phyloP scores from a whole-genome alignment of 2,797 vertebrate species.

The Onychomys torridus region DNA sequence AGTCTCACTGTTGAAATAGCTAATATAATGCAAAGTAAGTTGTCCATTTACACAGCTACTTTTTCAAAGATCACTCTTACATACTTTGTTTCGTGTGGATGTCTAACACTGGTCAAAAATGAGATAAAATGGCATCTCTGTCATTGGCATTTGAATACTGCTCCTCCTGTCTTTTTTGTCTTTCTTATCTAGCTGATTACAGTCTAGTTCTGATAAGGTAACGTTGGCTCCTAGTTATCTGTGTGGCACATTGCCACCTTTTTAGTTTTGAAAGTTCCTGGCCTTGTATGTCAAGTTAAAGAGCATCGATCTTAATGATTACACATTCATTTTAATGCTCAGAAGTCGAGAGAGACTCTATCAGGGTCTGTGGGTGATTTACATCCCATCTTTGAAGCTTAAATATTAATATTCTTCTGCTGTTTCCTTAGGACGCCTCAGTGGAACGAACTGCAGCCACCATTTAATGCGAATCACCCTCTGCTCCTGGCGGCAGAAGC shows the following conservation, averaged over 20 bases:
- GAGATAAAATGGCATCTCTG: constrained; percentile 69
- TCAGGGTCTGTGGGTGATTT: constrained; percentile 87
- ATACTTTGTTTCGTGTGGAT: constrained; percentile 72
- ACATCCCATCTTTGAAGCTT: constrained; percentile 84
- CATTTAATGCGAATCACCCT: constrained; percentile 97
- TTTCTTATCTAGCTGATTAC: constrained; percentile 36
- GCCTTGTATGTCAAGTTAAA: constrained; percentile 81
- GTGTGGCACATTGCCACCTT: constrained; percentile 59
- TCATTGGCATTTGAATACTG: constrained; percentile 59
- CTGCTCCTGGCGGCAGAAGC: constrained; percentile 96
- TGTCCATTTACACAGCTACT: constrained; percentile 80
- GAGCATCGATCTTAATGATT: constrained; percentile 73
- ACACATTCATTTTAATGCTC: constrained; percentile 87
- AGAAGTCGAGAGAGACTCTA: constrained; percentile 86
- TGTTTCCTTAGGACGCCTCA: constrained; percentile 94
- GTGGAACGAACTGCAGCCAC: constrained; percentile 98
- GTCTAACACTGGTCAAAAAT: constrained; percentile 19
- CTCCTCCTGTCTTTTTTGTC: neutral
- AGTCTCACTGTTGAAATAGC: constrained; percentile 86
- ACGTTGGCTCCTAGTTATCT: constrained; percentile 64
- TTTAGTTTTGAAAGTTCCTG: constrained; percentile 75
- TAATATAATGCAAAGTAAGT: constrained; percentile 81
- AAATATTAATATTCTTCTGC: constrained; percentile 89
- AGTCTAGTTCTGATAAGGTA: constrained; percentile 68
- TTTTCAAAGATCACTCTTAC: constrained; percentile 57